Evolutionary conservation across 2,797 vertebrate species (phyloP).

Genomic region (Macrochelys suwanniensis): DNA sequence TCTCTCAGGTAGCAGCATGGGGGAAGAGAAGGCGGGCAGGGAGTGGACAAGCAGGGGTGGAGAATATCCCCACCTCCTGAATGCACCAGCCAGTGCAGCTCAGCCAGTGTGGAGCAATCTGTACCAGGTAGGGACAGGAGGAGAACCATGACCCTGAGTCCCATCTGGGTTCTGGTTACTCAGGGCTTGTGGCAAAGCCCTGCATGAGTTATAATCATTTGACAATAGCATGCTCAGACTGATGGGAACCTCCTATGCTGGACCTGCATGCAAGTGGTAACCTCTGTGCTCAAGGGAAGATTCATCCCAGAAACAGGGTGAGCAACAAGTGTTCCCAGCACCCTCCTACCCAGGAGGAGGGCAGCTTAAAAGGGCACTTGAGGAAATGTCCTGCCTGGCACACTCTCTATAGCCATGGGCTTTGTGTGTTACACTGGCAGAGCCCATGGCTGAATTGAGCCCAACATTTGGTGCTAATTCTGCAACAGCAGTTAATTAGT

Average conservation of each 20-base stretch:
- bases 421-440: too few relatives aligned
- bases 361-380: too few relatives aligned
- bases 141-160: not conserved
- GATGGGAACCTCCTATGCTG: not conserved
- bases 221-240: too few relatives aligned
- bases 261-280: not conserved
- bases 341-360: too few relatives aligned
- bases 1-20: not conserved
- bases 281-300: too few relatives aligned
- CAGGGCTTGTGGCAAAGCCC: not conserved
- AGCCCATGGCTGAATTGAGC: too few relatives aligned
- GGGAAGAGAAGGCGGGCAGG: not conserved
- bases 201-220: too few relatives aligned
- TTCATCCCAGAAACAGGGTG: too few relatives aligned
- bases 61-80: not conserved
- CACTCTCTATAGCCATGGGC: too few relatives aligned
- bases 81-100: not conserved
- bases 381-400: too few relatives aligned
- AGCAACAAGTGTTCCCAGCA: too few relatives aligned
- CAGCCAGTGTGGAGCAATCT: not conserved
- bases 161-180: not conserved
- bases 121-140: not conserved
- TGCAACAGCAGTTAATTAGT: not conserved
- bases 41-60: not conserved
- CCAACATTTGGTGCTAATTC: not conserved